Evolutionary conservation across 2,888 invertebrate species (phyloP), one percentile per base, ranked within the genome.

Genomic region (Tigriopus californicus): DNA sequence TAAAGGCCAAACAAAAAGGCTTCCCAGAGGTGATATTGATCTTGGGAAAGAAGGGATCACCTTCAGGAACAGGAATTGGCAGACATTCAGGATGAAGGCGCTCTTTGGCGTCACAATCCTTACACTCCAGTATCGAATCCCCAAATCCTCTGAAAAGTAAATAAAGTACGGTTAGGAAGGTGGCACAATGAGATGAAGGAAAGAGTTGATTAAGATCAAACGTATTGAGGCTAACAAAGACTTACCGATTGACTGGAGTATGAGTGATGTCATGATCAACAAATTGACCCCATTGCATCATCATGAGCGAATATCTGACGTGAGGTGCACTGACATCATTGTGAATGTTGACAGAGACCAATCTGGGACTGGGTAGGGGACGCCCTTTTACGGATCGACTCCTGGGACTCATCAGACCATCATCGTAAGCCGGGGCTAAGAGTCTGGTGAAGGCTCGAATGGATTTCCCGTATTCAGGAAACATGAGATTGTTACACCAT

Each of bases 281-380:
- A 64, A 78, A 73, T 66, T 78, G 77, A 5, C 75, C 77, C 64
- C 74, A 74, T 65, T 77, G 77, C 77, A 77, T 76, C n/a, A 76
- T 66, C 66, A 77, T 68, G 48, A 76, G 67, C 0, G 75, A 73
- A 64, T 74, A 75, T 41, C 74, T 70, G 33, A 70, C 70, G 42
- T 74, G 73, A 1, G 74, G 72, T 1, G 69, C 67, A 57, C 70
- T 71, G 24, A 70, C 68, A 64, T 74, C 73, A 58, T 68, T 67
- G 65, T 77, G 76, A 20, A 76, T 70, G 46, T 67, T 68, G 44
- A 72, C 71, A 47, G 75, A 75, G 24, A 77, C 70, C 11, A 70
- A 63, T 20, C 77, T 66, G 0, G 76, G 71, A 46, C 73, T 73
- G 1, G 76, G 76, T 10, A 77, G 67, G 1, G 67, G 66, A 5